These are phyloP conservation scores for Sialia sialis DNA, from an alignment of 2,113 vertebrate species.

Conservation along the genomic window DNA sequence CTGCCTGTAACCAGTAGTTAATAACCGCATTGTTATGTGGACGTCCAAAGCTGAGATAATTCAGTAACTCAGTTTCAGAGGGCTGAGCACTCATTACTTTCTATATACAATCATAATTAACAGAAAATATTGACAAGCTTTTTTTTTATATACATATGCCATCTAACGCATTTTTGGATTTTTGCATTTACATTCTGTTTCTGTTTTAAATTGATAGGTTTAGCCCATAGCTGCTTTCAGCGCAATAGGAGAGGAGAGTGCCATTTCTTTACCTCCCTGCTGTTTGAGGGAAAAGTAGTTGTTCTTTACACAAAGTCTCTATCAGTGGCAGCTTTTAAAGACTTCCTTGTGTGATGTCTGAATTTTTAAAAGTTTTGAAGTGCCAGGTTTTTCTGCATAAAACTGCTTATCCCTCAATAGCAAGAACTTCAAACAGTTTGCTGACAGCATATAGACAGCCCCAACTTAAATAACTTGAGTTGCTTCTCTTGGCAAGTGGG, in stretches of 20 bases:
- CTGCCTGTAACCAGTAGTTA: not conserved
- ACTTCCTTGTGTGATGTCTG: not conserved
- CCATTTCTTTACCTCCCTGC: not conserved
- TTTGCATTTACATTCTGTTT: not conserved
- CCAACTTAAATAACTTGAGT: not conserved
- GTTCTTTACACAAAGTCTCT: not conserved
- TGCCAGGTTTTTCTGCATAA: conserved; percentile 17
- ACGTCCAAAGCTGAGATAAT: not conserved
- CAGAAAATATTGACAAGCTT: not conserved
- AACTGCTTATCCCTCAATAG: not conserved
- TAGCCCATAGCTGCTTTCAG: not conserved
- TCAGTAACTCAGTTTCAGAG: not conserved
- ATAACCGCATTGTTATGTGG: not conserved
- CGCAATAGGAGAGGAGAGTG: not conserved
- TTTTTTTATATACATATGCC: not conserved
- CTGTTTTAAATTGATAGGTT: not conserved
- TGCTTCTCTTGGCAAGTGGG: not conserved
- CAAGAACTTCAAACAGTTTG: conserved; percentile 19
- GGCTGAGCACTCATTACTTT: not conserved
- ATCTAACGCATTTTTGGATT: not conserved
- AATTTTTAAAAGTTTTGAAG: conserved; percentile 8
- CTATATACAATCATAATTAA: not conserved
- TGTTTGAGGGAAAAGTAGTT: not conserved
- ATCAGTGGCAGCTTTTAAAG: conserved; percentile 5
- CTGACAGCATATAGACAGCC: not conserved